Percentiles rank a stretch among this genome's conserved stretches.
phyloP scores from a whole-genome alignment of 2,797 vertebrate species.

The Tangara arthus region DNA sequence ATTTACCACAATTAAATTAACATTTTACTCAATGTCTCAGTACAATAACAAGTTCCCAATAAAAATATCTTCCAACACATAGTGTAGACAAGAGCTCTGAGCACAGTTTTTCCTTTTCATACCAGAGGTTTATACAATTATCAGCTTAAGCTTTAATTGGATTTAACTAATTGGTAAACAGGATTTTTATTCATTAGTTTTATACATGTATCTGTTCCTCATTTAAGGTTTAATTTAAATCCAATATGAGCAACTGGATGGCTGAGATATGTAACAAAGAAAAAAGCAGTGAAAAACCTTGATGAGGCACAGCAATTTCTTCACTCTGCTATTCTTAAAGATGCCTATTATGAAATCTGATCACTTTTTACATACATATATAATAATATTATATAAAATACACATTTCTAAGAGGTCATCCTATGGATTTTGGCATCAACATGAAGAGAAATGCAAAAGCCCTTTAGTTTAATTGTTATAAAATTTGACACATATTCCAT shows the following conservation, averaged over 20 bases:
- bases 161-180: slow-evolving; percentile 63
- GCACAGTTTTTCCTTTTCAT: slow-evolving; percentile 22
- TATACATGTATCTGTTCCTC: slow-evolving; percentile 27
- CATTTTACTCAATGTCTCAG: not conserved
- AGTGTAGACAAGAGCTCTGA: not conserved
- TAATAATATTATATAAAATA: not conserved
- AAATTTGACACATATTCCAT: not conserved
- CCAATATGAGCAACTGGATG: slow-evolving; percentile 16
- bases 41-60: not conserved
- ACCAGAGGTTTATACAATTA: slow-evolving; percentile 49
- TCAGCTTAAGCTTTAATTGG: slow-evolving; percentile 61
- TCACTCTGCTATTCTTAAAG: not conserved
- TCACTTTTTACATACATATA: not conserved
- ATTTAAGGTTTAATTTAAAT: slow-evolving; percentile 49
- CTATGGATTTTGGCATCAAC: not conserved
- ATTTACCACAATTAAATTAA: not conserved
- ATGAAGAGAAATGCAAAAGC: slow-evolving; percentile 5
- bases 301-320: not conserved
- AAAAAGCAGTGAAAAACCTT: not conserved
- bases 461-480: slow-evolving; percentile 18
- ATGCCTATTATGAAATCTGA: not conserved
- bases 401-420: not conserved
- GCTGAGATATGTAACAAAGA: not conserved
- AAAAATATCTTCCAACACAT: not conserved
- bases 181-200: slow-evolving; percentile 61